These are phyloP conservation scores for Pelodytes ibericus DNA, from an alignment of 2,797 vertebrate genomes.

Conservation along the genomic window DNA sequence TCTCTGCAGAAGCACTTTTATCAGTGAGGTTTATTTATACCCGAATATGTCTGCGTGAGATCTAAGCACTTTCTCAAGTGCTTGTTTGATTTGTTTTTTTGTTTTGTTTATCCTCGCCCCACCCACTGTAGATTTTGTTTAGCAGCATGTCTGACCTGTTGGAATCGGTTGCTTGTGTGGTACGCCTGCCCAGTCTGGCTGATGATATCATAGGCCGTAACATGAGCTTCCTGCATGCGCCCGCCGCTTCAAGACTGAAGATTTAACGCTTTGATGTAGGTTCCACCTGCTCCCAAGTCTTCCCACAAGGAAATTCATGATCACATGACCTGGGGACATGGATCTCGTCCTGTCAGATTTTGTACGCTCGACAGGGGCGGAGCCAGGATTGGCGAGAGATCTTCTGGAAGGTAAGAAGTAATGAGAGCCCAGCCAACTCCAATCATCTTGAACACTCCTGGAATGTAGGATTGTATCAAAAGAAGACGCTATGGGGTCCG, in stretches of 20 bases:
- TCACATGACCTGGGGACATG: slow-evolving; percentile 92
- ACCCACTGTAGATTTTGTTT: background rate
- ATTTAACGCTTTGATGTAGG: slow-evolving; percentile 56
- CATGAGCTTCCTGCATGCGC: background rate
- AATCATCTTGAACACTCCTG: too few relatives aligned
- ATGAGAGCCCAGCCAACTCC: too few relatives aligned
- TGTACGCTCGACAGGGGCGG: slow-evolving; percentile 95
- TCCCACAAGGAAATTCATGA: slow-evolving; percentile 74
- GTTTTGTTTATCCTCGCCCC: background rate
- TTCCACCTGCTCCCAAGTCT: slow-evolving; percentile 39
- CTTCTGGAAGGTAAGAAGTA: slow-evolving; percentile 87
- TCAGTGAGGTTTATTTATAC: slow-evolving; percentile 37
- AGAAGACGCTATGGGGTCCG: too few relatives aligned
- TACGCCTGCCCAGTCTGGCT: background rate
- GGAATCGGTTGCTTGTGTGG: background rate
- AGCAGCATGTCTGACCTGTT: background rate
- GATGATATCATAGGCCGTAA: slow-evolving; percentile 8
- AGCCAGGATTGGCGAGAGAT: slow-evolving; percentile 94
- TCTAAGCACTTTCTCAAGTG: background rate
- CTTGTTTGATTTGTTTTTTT: too few relatives aligned
- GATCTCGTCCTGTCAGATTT: slow-evolving; percentile 96
- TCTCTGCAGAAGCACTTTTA: background rate
- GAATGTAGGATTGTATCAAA: too few relatives aligned
- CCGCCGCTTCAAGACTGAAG: slow-evolving; percentile 54
- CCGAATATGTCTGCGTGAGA: background rate